phyloP scores from a whole-genome alignment of 1,140 invertebrate species.

The Zaprionus gabonicus region DNA sequence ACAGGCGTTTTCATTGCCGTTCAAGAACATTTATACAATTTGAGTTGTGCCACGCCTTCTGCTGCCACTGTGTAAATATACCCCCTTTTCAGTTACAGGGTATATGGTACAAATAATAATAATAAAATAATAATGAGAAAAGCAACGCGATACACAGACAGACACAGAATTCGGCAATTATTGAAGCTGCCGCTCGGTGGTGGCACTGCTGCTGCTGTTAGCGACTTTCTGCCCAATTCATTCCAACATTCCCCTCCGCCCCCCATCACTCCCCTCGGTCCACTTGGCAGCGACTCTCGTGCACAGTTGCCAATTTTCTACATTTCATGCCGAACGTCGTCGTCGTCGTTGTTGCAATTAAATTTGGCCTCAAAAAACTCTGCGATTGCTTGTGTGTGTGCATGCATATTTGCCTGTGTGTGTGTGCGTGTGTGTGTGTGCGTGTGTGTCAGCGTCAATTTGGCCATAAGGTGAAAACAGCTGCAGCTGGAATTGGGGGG shows the following conservation, averaged over 20 bases:
- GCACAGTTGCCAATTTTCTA: constrained; percentile 62
- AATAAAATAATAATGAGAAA: constrained; percentile 62
- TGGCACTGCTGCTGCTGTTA: constrained; percentile 34
- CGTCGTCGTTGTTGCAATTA: constrained; percentile 61
- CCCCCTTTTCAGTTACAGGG: background rate
- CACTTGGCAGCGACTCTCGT: constrained; percentile 35
- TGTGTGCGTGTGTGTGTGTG: constrained; percentile 4
- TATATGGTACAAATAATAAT: constrained; percentile 19
- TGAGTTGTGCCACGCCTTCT: no score
- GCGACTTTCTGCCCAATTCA: constrained; percentile 48
- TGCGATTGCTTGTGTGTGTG: constrained; percentile 19
- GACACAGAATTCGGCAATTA: constrained; percentile 65
- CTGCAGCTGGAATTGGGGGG: constrained; percentile 31
- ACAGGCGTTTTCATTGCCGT: no score
- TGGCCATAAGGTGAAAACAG: constrained; percentile 52
- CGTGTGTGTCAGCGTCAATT: constrained; percentile 28
- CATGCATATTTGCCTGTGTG: constrained; percentile 7
- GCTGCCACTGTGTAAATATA: no score
- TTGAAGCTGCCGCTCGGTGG: constrained; percentile 36
- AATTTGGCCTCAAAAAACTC: constrained; percentile 75
- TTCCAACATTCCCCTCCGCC: constrained; percentile 12
- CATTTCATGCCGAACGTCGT: constrained; percentile 52
- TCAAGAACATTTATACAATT: no score
- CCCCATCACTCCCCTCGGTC: background rate
- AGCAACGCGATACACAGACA: constrained; percentile 28